Conservation (phyloP, 2,797 vertebrate species). For the Carcharodon carcharias region DNA sequence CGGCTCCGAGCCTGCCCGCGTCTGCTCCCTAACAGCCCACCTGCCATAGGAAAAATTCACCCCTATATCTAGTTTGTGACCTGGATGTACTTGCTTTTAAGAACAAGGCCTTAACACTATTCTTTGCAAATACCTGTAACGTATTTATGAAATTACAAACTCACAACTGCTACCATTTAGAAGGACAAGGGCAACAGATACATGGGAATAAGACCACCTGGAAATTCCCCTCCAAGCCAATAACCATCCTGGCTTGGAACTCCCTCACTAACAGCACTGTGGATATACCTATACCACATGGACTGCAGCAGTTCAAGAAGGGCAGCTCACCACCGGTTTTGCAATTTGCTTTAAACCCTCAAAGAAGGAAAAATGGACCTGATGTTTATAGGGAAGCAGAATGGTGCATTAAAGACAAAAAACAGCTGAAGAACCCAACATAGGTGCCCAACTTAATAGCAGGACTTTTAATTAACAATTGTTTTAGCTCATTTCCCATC, state of each 20-base stretch:
- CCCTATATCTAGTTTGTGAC: background rate
- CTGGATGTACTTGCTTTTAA: background rate
- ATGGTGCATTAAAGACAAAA: background rate
- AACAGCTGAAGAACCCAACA: background rate
- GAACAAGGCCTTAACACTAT: background rate
- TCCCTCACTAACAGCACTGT: too few species aligned
- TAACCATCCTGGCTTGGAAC: too few species aligned
- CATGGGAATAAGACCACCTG: too few species aligned
- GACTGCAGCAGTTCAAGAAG: too few species aligned
- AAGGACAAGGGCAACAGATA: too few species aligned
- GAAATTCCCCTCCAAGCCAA: too few species aligned
- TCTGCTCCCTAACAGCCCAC: too few species aligned
- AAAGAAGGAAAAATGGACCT: background rate
- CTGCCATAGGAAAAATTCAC: too few species aligned
- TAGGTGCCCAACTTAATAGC: background rate
- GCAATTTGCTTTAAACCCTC: background rate
- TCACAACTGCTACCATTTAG: too few species aligned
- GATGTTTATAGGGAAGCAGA: background rate
- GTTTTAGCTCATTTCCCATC: background rate
- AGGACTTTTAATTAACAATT: background rate
- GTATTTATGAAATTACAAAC: background rate
- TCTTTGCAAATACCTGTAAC: background rate
- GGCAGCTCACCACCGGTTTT: too few species aligned
- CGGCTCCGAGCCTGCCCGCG: too few species aligned
- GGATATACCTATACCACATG: too few species aligned